These are phyloP conservation scores for Psittacula cyanocephala DNA, from an alignment of 2,113 vertebrate species.

Conservation along the genomic window DNA sequence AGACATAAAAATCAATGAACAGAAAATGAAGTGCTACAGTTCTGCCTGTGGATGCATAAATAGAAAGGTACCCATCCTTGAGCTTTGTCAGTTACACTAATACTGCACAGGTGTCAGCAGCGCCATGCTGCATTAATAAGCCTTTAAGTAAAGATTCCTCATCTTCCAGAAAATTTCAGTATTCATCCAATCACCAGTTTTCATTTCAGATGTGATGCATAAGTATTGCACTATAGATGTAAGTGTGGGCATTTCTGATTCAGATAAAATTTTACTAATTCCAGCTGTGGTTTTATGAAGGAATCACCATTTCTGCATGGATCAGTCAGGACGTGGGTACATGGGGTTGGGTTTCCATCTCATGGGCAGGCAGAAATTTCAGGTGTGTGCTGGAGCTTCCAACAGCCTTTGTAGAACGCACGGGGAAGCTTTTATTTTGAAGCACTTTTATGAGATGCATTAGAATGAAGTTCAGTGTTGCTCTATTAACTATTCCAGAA, in stretches of 20 bases:
- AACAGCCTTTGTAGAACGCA: neutral
- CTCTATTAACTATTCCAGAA: constrained; percentile 21
- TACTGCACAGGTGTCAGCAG: neutral
- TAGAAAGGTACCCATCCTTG: neutral
- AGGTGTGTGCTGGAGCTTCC: neutral
- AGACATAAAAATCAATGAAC: neutral
- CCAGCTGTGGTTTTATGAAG: neutral
- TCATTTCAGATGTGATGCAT: neutral
- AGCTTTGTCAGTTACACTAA: neutral
- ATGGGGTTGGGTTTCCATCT: neutral
- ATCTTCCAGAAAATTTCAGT: neutral
- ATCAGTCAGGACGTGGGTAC: neutral
- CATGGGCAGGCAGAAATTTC: neutral
- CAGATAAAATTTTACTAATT: neutral
- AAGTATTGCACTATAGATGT: neutral
- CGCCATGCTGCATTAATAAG: neutral
- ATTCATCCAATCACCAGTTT: neutral
- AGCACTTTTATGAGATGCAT: neutral
- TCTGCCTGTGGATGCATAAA: neutral
- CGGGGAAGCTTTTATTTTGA: neutral
- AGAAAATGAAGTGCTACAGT: neutral
- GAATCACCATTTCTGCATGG: neutral
- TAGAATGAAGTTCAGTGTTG: neutral
- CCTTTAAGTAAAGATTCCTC: neutral
- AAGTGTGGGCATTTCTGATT: neutral